Evolutionary conservation across 2,113 vertebrate species (phyloP).

Genomic region (Enhydra lutris): DNA sequence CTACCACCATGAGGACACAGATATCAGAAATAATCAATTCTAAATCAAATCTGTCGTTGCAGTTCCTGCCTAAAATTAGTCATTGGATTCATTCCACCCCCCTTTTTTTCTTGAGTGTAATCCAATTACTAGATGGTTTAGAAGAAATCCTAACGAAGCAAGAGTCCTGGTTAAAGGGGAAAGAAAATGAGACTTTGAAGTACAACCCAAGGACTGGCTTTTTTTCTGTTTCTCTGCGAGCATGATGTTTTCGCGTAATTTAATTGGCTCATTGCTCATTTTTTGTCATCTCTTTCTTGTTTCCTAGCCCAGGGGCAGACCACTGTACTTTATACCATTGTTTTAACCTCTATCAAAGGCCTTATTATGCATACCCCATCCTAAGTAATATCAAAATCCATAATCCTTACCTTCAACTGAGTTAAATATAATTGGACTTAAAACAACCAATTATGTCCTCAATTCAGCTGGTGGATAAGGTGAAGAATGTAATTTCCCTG

Average conservation of each 20-base stretch:
- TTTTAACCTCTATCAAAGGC: constrained; percentile 62
- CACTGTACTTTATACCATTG: constrained; percentile 40
- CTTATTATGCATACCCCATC: constrained; percentile 58
- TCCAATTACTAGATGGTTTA: constrained; percentile 45
- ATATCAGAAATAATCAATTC: not conserved
- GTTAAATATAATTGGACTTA: constrained; percentile 64
- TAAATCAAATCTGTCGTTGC: not conserved
- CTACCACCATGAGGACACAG: not conserved
- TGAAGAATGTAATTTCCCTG: constrained; percentile 48
- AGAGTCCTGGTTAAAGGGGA: constrained; percentile 15
- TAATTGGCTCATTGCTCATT: constrained; percentile 74
- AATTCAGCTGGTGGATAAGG: constrained; percentile 19
- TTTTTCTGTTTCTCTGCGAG: constrained; percentile 47
- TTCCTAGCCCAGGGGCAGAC: constrained; percentile 50
- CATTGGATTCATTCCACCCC: not conserved
- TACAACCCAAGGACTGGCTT: constrained; percentile 29
- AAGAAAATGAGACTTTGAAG: constrained; percentile 66
- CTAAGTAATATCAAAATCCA: constrained; percentile 58
- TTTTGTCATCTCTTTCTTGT: constrained; percentile 66
- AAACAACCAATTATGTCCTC: constrained; percentile 60
- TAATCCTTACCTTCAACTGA: constrained; percentile 64
- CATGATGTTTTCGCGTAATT: constrained; percentile 44
- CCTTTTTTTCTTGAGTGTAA: not conserved
- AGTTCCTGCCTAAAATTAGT: constrained; percentile 17
- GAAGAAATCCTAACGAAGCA: constrained; percentile 45